Base-by-base conservation (phyloP, 1,140 invertebrate genomes). In the Tetramorium parvispinum region DNA sequence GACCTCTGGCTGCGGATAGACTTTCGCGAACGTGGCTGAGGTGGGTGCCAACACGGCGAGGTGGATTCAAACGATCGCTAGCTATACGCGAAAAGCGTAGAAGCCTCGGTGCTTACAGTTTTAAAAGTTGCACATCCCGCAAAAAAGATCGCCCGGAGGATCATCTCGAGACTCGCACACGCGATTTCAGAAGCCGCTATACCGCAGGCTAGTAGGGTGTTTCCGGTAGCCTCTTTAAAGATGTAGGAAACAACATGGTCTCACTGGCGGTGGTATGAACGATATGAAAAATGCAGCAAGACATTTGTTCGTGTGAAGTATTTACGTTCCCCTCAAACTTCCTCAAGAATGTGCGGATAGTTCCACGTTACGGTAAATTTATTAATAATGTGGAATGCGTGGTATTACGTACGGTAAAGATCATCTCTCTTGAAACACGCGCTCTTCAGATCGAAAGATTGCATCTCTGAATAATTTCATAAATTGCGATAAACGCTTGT, bases 221-320 rank as follows among this genome's bases (percentile, higher is more conserved):
- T 79, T 21, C 27, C 21, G 32, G 32, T 40, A 32, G 27, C 11
- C 18, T 68, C 43, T 78, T 79, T 51, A 79, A 66, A 68, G 18
- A 78, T 78, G 59, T 40, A 78, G 46, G n/a, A 51, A 8, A 51
- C 10, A 37, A 68, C 27, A 6, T 13, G 43, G n/a, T 66, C 43
- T 51, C 8, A n/a, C 5, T 10, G 59, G n/a, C 61, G 61, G 2
- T 21, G 8, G 27, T 66, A 79, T 68, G 61, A 79, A 79, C 77
- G 27, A 79, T 79, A 46, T 79, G 43, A 79, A 79, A 79, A 66
- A 79, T 79, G 59, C 77, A 79, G n/a, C 46, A 7, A 37, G 27
- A 79, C 61, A 68, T 51, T 66, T 40, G 61, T 79, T 13, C 27
- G 18, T 8, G 8, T 66, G 6, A 79, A 79, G n/a, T 66, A 66